Evolutionary conservation across 2,888 invertebrate species (phyloP), one percentile per base, ranked within the genome.

Genomic region (Pycnomerus fuliginosus): DNA sequence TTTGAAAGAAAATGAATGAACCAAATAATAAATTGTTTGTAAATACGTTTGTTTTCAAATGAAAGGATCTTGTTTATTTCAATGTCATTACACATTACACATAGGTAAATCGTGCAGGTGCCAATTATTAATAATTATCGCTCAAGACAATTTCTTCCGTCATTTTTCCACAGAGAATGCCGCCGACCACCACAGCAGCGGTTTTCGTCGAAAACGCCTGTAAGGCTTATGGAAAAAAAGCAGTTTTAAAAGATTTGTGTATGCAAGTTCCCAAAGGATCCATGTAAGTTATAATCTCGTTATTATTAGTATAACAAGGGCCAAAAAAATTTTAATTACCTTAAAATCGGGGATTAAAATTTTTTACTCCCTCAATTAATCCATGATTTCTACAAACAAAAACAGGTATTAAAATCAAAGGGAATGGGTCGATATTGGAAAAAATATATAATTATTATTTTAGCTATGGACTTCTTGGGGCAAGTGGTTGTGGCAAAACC

Each of bases 401-500:
- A 11, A 32, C n/a, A 17, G 4, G 11, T 14, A 27, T 25, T 3
- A 30, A 14, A 13, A 29, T 12, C 4, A 29, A 10, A 29, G 8
- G 4, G 5, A 38, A 11, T 3, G 7, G n/a, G 4, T 16, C 7
- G 3, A 15, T 10, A 15, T 17, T 24, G 3, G n/a, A 36, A 16
- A 37, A 40, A 3, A 12, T 22, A 10, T 13, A 33, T 20, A n/a
- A 31, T 44, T 12, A 27, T 33, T 35, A 15, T 56, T 75, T 11
- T 73, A 92, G 91, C 62, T 93, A 93, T 65, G 92, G 92, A 50
- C 79, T 93, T 0, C 75, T 93, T 23, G 93, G 93, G 11, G 90
- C 93, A 0, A 91, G 91, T 56, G 93, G 93, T 0, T 93, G 93
- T 67, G 91, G 91, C 0, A 93, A 93, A 71, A 93, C 93, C 0